phyloP scores from a whole-genome alignment of 2,113 vertebrate species.

The Macquaria australasica region DNA sequence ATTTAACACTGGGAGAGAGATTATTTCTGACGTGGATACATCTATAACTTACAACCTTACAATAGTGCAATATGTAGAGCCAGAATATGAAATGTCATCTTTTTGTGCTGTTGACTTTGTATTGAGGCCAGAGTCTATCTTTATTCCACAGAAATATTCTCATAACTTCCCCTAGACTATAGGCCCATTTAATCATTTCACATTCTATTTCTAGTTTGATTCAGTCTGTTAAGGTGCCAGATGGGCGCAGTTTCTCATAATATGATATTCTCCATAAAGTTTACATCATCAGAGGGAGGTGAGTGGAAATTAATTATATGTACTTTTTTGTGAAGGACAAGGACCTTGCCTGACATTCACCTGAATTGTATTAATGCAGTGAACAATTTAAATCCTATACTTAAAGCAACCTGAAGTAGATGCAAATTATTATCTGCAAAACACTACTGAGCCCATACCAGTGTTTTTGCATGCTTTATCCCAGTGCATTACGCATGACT shows the following conservation, averaged over 20 bases:
- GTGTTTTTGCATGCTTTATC: conserved; percentile 28
- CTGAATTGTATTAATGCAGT: conserved; percentile 8
- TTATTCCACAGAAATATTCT: conserved; percentile 35
- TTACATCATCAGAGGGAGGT: conserved; percentile 19
- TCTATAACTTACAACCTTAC: not conserved
- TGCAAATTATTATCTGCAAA: conserved; percentile 48
- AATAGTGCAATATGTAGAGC: not conserved
- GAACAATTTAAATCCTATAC: conserved; percentile 31
- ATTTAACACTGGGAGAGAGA: not conserved
- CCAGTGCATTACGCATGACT: not conserved
- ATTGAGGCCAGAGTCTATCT: conserved; percentile 12
- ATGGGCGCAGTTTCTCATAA: conserved; percentile 37
- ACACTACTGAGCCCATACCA: not conserved
- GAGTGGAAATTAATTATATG: conserved; percentile 22
- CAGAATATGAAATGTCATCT: conserved; percentile 1
- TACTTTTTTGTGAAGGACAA: conserved; percentile 2
- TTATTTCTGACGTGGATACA: not conserved
- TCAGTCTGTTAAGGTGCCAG: conserved; percentile 35
- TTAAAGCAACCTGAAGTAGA: conserved; percentile 21
- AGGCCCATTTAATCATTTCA: conserved; percentile 45
- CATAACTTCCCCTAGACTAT: conserved; percentile 18
- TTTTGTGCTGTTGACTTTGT: conserved; percentile 12
- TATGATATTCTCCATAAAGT: conserved; percentile 35
- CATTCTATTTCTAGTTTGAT: conserved; percentile 37
- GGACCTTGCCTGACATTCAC: not conserved